Base-by-base conservation (phyloP, 1,140 invertebrate species). In the Heliothis subflexa region DNA sequence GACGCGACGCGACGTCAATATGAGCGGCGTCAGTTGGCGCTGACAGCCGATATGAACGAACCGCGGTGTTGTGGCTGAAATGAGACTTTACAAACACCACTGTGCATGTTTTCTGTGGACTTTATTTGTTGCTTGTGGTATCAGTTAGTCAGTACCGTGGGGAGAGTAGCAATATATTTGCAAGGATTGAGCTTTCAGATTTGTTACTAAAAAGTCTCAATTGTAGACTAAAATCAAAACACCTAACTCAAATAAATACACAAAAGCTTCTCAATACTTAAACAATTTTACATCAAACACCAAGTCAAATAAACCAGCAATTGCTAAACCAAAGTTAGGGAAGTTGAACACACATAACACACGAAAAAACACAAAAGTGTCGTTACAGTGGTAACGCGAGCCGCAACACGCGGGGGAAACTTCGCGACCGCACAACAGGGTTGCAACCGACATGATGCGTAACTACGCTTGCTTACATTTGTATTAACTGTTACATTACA, bases 21-120 rank as follows among this genome's bases (percentile, higher is more conserved):
- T 40, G 73, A 50, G 64, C 45, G 66, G 55, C 68, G 54, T 50
- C 77, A 78, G 66, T 72, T 78, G 68, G 55, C 45, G 68, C 21
- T 78, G 77, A 78, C 77, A 78, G 77, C 52, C 68, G 68, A 78
- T 78, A 62, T 78, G 77, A 72, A 47, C 54, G 62, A 59, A 52
- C 61, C 55, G 49, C 68, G 49, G 45, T 64, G 54, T 78, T 72
- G 70, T 62, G 68, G 47, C 11, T 33, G 47, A 62, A 61, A 74
- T 74, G 72, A 61, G 45, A 49, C 55, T 61, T 18, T 49, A n/a
- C 72, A 47, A 61, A 57, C 52, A 52, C 52, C 25, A 40, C 33
- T 40, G 33, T 40, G 40, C 21, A 3, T 25, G 9, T 14, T 68
- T 68, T 68, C 64, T 50, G 64, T 21, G 47, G 13, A 5, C 28